phyloP scores from a whole-genome alignment of 2,113 vertebrate species.

The Pollachius pollachius region DNA sequence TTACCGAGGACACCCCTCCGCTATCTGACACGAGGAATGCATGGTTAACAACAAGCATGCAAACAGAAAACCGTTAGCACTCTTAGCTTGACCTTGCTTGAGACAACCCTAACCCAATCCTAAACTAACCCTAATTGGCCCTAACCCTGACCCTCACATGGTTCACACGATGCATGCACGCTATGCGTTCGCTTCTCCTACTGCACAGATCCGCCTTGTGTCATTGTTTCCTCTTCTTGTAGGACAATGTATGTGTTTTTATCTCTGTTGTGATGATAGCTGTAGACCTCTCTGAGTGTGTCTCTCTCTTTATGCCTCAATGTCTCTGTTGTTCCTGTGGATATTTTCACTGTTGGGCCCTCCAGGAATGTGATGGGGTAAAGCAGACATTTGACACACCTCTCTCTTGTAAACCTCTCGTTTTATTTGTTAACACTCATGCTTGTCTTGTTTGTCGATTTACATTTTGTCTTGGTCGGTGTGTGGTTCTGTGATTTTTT shows the following conservation, averaged over 20 bases:
- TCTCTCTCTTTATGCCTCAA: slow-evolving; percentile 67
- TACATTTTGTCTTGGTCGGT: slow-evolving; percentile 6
- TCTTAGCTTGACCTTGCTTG: too few species aligned
- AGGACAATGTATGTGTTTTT: slow-evolving; percentile 46
- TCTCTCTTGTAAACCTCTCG: slow-evolving; percentile 25
- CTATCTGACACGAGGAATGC: too few species aligned
- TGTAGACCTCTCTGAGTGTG: slow-evolving; percentile 61
- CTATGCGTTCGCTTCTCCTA: too few species aligned
- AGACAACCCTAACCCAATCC: too few species aligned
- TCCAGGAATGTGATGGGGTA: slow-evolving; percentile 84
- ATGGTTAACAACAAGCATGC: too few species aligned
- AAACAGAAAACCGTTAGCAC: too few species aligned
- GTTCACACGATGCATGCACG: too few species aligned
- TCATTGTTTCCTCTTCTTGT: slow-evolving; percentile 20
- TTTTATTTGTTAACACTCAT: not conserved
- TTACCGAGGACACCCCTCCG: too few species aligned
- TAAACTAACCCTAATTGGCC: too few species aligned
- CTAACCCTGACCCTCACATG: too few species aligned
- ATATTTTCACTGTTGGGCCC: slow-evolving; percentile 76
- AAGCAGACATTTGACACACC: slow-evolving; percentile 58
- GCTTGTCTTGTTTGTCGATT: not conserved
- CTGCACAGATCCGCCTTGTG: too few species aligned
- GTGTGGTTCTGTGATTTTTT: slow-evolving; percentile 21
- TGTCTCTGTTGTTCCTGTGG: slow-evolving; percentile 80
- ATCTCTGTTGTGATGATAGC: slow-evolving; percentile 69